Conservation (phyloP, 2,113 vertebrate genomes). For the Pteruthius melanotis region DNA sequence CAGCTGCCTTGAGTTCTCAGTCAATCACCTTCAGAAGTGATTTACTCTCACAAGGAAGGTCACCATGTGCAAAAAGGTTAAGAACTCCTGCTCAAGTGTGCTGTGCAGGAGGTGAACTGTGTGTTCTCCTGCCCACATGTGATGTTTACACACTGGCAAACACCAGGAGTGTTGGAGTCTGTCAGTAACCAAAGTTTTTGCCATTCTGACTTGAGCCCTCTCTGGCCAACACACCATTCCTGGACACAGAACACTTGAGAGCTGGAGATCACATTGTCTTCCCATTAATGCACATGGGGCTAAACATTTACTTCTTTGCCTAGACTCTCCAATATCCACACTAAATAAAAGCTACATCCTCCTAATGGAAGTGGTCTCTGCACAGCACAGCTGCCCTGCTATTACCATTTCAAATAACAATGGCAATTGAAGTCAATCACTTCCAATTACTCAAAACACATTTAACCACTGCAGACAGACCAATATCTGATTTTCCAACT, state of each 20-base stretch:
- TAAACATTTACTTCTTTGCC: background rate
- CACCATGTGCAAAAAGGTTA: background rate
- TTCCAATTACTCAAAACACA: background rate
- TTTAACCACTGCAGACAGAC: background rate
- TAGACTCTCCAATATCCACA: background rate
- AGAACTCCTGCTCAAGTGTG: background rate
- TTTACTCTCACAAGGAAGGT: background rate
- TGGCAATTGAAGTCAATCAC: background rate
- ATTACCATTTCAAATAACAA: background rate
- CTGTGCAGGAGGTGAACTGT: background rate
- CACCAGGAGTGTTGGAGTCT: background rate
- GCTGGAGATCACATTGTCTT: background rate
- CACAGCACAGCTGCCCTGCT: background rate
- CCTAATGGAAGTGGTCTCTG: background rate
- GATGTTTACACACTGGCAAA: fast-evolving
- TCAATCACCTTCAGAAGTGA: background rate
- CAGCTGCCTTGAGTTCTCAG: background rate
- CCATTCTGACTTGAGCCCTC: background rate
- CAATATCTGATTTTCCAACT: background rate
- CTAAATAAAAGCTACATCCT: background rate
- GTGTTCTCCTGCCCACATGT: fast-evolving
- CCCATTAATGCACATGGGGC: background rate
- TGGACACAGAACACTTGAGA: background rate
- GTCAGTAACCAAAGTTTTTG: background rate
- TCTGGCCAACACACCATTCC: background rate